Conservation (phyloP, 37 sponge, comb jelly and placozoan species). For the Ianthella basta region DNA sequence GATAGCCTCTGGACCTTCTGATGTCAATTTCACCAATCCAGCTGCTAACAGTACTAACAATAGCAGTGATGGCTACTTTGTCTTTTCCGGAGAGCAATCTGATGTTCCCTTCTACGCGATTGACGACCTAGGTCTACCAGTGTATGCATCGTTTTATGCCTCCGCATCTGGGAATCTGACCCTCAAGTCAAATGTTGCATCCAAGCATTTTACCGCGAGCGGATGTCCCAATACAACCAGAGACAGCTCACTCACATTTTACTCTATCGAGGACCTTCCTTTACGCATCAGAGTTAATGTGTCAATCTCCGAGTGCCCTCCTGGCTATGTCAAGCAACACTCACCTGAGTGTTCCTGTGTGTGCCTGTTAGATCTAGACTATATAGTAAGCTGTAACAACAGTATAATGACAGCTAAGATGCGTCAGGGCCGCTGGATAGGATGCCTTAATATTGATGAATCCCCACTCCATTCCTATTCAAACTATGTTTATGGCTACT, state of each 20-base stretch:
- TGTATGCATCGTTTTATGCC: too few species aligned
- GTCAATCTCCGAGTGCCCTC: background rate
- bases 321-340: too few species aligned
- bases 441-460: background rate
- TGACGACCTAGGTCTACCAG: background rate
- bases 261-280: background rate
- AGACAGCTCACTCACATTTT: too few species aligned
- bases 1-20: conserved; percentile 39
- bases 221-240: too few species aligned
- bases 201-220: too few species aligned
- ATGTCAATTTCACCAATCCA: background rate
- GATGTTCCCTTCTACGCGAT: background rate
- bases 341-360: background rate
- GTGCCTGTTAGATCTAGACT: background rate
- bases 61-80: background rate
- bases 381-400: too few species aligned
- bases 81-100: background rate
- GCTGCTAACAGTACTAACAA: background rate
- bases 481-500: background rate
- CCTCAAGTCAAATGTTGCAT: too few species aligned
- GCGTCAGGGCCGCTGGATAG: background rate
- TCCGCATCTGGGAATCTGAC: too few species aligned
- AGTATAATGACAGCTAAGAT: background rate
- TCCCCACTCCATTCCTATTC: background rate
- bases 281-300: background rate